These are phyloP conservation scores for Limanda limanda DNA, from an alignment of 2,113 vertebrate species.

Conservation along the genomic window DNA sequence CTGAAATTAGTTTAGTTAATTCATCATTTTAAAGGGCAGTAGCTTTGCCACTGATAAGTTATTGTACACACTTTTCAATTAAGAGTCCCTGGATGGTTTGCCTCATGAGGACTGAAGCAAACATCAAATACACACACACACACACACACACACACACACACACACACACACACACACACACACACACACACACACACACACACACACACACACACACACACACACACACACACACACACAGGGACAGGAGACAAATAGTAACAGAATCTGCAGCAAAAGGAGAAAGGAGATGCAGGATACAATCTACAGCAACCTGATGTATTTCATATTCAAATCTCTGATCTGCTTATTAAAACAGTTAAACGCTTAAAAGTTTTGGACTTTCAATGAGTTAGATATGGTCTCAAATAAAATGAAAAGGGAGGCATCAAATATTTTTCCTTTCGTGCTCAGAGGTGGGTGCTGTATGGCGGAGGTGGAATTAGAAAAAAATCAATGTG, in stretches of 20 bases:
- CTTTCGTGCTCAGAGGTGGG: slow-evolving; percentile 12
- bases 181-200: slow-evolving; percentile 38
- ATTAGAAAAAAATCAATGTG: slow-evolving; percentile 67
- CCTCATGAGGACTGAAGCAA: slow-evolving; percentile 37
- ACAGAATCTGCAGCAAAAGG: neutral
- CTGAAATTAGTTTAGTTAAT: slow-evolving; percentile 83
- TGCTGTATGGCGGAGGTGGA: slow-evolving; percentile 30
- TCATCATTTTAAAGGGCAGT: slow-evolving; percentile 83
- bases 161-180: slow-evolving; percentile 27
- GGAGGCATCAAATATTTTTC: neutral
- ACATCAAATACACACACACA: slow-evolving; percentile 42
- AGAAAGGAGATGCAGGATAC: neutral
- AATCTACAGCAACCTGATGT: neutral
- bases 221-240: slow-evolving; percentile 32
- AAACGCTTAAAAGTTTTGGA: neutral
- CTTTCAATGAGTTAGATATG: neutral
- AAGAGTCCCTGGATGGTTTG: slow-evolving; percentile 69
- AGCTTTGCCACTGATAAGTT: slow-evolving; percentile 80
- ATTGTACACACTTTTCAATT: slow-evolving; percentile 84
- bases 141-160: too few relatives aligned
- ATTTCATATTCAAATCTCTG: neutral
- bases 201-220: slow-evolving; percentile 41
- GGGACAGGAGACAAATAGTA: slow-evolving; percentile 2
- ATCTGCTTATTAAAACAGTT: neutral
- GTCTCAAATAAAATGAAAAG: slow-evolving; percentile 4